A percentile compares a stretch with the other conserved stretches of the same genome.
phyloP scores from a whole-genome alignment of 1,140 invertebrate species.

The Lysiphlebus fabarum region DNA sequence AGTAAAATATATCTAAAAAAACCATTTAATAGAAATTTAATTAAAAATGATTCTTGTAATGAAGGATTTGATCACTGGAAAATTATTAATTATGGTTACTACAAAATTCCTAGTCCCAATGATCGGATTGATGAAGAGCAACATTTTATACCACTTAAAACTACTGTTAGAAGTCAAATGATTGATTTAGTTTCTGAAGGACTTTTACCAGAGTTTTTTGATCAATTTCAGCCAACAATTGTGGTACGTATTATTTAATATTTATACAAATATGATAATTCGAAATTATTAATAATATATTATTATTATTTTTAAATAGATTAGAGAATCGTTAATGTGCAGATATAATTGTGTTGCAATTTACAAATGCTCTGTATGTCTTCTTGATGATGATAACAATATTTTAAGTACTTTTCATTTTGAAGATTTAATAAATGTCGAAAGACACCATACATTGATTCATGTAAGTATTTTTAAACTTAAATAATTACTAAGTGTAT shows the following conservation, averaged over 20 bases:
- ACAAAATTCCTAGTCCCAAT: too few species aligned
- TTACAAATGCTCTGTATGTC: slow-evolving; percentile 31
- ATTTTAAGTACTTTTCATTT: slow-evolving; percentile 32
- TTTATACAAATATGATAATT: background rate
- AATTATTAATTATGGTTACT: too few species aligned
- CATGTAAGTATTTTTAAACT: slow-evolving; percentile 30
- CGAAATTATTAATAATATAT: background rate
- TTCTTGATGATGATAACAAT: slow-evolving; percentile 26
- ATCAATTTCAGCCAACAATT: slow-evolving; percentile 46
- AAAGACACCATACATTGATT: slow-evolving; percentile 44
- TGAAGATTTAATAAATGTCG: slow-evolving; percentile 27
- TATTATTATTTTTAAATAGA: too few species aligned
- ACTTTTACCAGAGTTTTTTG: slow-evolving; percentile 41
- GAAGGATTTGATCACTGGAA: slow-evolving; percentile 40
- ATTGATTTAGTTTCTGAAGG: slow-evolving; percentile 47
- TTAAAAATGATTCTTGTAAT: slow-evolving; percentile 52
- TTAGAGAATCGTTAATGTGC: slow-evolving; percentile 46
- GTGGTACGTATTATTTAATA: too few species aligned
- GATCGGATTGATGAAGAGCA: too few species aligned
- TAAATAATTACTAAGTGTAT: background rate
- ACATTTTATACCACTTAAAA: slow-evolving; percentile 47
- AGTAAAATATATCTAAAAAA: slow-evolving; percentile 44
- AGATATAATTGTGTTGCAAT: slow-evolving; percentile 45
- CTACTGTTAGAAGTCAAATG: slow-evolving; percentile 44
- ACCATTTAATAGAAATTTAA: slow-evolving; percentile 49